Evolutionary conservation across 2,888 invertebrate genomes (phyloP).

Genomic region (Luperina testacea): DNA sequence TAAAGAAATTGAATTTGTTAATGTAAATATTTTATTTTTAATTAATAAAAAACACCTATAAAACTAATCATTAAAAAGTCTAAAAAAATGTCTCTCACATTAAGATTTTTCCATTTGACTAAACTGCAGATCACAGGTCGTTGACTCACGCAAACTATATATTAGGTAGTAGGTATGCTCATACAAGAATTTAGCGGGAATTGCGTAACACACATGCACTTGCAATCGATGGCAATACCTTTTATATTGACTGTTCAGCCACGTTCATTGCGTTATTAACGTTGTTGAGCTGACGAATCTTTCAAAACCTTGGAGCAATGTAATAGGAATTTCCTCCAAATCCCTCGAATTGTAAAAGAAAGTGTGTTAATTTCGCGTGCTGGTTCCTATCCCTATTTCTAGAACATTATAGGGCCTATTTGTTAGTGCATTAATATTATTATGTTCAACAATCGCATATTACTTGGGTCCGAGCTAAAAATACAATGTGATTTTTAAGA

Average conservation of each 20-base stretch:
- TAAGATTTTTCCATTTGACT: not conserved
- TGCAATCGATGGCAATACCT: not conserved
- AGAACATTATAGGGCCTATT: not conserved
- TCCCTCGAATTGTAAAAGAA: not conserved
- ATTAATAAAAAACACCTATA: not conserved
- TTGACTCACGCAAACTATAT: not conserved
- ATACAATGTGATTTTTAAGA: slow-evolving; percentile 85
- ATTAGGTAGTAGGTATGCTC: not conserved
- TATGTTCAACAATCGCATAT: slow-evolving; percentile 36
- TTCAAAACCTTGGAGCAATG: not conserved
- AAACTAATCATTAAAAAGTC: not conserved
- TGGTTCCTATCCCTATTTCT: not conserved
- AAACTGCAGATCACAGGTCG: not conserved
- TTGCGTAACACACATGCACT: not conserved
- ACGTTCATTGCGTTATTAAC: not conserved
- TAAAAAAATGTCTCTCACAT: not conserved
- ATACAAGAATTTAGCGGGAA: not conserved
- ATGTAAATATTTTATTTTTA: not conserved
- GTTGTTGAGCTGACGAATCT: not conserved
- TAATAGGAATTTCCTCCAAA: not conserved
- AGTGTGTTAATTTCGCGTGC: not conserved
- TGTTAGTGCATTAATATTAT: too few species aligned
- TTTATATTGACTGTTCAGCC: not conserved
- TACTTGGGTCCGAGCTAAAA: slow-evolving; percentile 72
- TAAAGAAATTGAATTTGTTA: not conserved